Conservation (phyloP, 2,888 invertebrate genomes). For the Amphipoea oculea region DNA sequence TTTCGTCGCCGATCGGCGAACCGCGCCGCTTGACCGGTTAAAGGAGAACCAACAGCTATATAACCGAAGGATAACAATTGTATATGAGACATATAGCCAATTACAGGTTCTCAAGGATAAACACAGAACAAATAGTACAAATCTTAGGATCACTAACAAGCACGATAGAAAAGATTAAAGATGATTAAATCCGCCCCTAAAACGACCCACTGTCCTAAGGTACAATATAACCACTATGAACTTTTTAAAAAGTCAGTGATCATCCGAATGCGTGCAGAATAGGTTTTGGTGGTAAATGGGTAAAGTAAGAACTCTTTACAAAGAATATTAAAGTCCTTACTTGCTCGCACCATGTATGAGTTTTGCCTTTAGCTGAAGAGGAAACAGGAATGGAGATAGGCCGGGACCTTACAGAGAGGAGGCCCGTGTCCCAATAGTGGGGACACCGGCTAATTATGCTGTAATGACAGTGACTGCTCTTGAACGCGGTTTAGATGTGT, state of each 20-base stretch:
- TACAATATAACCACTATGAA: not conserved
- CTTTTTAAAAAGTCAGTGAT: not conserved
- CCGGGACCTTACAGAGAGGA: not conserved
- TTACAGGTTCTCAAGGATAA: not conserved
- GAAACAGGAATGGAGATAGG: not conserved
- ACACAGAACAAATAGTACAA: not conserved
- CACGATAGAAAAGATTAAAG: not conserved
- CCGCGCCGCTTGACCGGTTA: no score
- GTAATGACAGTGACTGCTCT: not conserved
- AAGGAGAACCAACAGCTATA: not conserved
- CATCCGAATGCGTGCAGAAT: not conserved
- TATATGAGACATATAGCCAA: not conserved
- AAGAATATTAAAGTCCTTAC: not conserved
- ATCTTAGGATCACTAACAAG: not conserved
- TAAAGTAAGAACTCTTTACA: not conserved
- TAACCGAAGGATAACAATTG: not conserved
- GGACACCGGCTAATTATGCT: not conserved
- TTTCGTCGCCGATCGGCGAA: no score
- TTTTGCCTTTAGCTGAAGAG: not conserved
- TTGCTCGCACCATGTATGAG: not conserved
- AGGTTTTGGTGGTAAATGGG: not conserved
- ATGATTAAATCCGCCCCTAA: no score
- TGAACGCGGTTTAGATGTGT: not conserved
- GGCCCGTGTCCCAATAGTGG: not conserved
- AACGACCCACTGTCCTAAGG: not conserved